Conservation (phyloP, 2,888 invertebrate species). For the Pilophorus perplexus region DNA sequence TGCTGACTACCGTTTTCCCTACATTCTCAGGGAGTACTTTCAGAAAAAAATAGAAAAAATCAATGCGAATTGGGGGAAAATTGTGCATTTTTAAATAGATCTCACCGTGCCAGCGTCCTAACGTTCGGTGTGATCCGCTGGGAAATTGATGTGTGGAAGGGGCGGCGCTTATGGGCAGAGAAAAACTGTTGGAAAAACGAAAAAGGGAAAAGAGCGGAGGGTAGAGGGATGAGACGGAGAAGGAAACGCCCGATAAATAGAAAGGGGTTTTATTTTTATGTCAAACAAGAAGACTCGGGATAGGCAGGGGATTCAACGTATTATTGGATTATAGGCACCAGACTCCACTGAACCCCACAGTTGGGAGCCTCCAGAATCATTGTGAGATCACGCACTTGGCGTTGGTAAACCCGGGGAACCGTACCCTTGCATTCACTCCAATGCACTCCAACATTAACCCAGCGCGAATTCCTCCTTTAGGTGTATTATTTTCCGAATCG, state of each 20-base stretch:
- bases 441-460: neutral
- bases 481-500: neutral
- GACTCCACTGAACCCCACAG: neutral
- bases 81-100: no score
- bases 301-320: neutral
- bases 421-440: neutral
- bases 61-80: no score
- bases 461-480: neutral
- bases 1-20: no score
- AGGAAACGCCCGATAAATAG: slow-evolving; percentile 25
- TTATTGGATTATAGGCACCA: slow-evolving; percentile 18
- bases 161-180: no score
- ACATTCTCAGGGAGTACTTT: no score
- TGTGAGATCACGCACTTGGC: slow-evolving; percentile 26
- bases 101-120: no score
- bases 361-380: slow-evolving; percentile 8
- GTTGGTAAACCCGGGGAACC: neutral
- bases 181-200: no score
- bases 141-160: no score
- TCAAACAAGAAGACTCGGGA: slow-evolving; percentile 22
- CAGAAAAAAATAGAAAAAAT: no score
- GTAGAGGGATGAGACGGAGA: neutral
- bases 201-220: no score
- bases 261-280: slow-evolving; percentile 29
- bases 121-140: no score